phyloP scores from a whole-genome alignment of 2,888 invertebrate species.

The Aelia acuminata region DNA sequence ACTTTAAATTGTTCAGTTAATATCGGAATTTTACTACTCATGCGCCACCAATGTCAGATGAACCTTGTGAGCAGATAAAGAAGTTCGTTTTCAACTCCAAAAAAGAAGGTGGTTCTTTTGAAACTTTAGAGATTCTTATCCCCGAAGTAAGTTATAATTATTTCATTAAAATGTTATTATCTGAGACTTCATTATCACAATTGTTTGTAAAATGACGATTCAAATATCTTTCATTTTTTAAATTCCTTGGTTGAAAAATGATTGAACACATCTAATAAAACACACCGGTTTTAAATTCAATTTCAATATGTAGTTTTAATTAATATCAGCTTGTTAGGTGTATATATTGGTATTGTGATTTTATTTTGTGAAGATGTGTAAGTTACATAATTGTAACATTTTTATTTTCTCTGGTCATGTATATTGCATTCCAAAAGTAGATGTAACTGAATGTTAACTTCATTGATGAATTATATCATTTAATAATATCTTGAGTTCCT shows the following conservation, averaged over 20 bases:
- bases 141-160: constrained; percentile 76
- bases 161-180: not conserved
- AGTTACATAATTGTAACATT: not conserved
- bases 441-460: no score
- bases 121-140: constrained; percentile 84
- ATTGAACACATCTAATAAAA: not conserved
- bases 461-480: no score
- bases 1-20: not conserved
- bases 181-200: not conserved
- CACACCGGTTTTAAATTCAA: not conserved
- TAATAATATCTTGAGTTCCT: no score
- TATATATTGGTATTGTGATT: not conserved
- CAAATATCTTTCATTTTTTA: not conserved
- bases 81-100: constrained; percentile 86
- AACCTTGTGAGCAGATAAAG: constrained; percentile 80
- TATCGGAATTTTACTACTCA: not conserved
- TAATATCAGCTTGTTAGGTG: not conserved
- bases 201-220: not conserved
- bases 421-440: no score
- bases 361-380: not conserved
- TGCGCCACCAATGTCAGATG: constrained; percentile 60
- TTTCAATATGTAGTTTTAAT: not conserved
- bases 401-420: not conserved
- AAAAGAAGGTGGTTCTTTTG: constrained; percentile 74
- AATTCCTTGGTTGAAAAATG: no score